These are phyloP conservation scores for Spodoptera littoralis DNA, from an alignment of 2,888 invertebrate species.

Conservation along the genomic window DNA sequence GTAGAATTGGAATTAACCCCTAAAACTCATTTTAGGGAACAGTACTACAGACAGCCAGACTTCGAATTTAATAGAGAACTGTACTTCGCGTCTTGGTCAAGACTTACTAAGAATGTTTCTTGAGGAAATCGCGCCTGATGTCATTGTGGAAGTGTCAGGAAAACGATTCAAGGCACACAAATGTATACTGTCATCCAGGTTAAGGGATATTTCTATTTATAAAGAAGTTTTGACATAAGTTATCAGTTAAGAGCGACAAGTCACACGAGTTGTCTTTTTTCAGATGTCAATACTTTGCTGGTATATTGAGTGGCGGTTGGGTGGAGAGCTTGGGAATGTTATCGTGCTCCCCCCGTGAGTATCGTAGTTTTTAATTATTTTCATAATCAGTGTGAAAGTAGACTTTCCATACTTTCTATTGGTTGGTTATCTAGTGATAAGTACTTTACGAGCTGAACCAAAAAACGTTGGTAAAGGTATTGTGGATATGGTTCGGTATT, in stretches of 20 bases:
- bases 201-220: conserved; percentile 17
- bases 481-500: no score
- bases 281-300: conserved; percentile 97
- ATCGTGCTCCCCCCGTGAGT: conserved; percentile 94
- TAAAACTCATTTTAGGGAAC: conserved; percentile 67
- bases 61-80: conserved; percentile 79
- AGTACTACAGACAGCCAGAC: conserved; percentile 80
- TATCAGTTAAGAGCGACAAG: no score
- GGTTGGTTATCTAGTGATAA: no score
- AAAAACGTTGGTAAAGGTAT: no score
- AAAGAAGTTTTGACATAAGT: no score
- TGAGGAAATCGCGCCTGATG: conserved; percentile 96
- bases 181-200: conserved; percentile 95
- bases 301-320: conserved; percentile 96
- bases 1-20: background rate
- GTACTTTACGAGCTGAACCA: no score
- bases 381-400: no score
- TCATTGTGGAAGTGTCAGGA: conserved; percentile 94
- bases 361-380: conserved; percentile 3
- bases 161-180: conserved; percentile 96
- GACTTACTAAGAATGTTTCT: conserved; percentile 97
- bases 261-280: conserved; percentile 4
- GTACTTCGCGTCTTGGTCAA: conserved; percentile 92
- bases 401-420: no score
- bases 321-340: conserved; percentile 93